These are phyloP conservation scores for Chymomyza fuscimana DNA, from an alignment of 2,888 invertebrate genomes.

Conservation along the genomic window DNA sequence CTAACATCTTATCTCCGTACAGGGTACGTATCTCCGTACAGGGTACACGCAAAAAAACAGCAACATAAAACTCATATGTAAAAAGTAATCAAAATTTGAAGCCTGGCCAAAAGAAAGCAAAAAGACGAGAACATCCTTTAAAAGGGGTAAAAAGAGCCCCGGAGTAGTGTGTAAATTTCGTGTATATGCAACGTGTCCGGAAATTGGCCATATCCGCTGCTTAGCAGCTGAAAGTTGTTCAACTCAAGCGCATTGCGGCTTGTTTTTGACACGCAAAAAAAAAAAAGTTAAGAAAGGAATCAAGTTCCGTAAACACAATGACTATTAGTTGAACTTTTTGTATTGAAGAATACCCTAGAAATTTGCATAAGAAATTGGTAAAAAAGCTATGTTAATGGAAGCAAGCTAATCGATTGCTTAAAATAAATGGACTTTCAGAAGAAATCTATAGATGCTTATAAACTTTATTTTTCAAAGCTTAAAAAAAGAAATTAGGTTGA, in stretches of 20 bases:
- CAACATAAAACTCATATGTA: background rate
- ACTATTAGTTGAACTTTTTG: background rate
- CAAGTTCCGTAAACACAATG: background rate
- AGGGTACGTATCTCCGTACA: background rate
- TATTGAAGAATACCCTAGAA: too few relatives aligned
- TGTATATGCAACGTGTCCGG: conserved; percentile 50
- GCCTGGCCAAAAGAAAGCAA: background rate
- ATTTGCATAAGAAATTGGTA: too few relatives aligned
- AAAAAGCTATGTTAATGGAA: too few relatives aligned
- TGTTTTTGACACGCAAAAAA: conserved; percentile 16
- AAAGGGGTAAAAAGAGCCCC: background rate
- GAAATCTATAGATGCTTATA: too few relatives aligned
- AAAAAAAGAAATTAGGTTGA: too few relatives aligned
- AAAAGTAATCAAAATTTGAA: background rate
- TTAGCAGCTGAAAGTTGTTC: conserved; percentile 61
- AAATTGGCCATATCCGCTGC: conserved; percentile 72
- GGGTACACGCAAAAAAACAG: background rate
- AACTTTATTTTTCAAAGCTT: too few relatives aligned
- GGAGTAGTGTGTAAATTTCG: conserved; percentile 11
- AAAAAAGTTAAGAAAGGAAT: background rate
- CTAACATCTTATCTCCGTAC: too few relatives aligned
- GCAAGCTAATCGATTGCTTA: too few relatives aligned
- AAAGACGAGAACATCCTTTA: background rate
- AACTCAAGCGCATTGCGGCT: conserved; percentile 33
- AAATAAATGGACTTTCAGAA: too few relatives aligned